phyloP scores from a whole-genome alignment of 1,140 invertebrate genomes.

The Archivesica marissinica region DNA sequence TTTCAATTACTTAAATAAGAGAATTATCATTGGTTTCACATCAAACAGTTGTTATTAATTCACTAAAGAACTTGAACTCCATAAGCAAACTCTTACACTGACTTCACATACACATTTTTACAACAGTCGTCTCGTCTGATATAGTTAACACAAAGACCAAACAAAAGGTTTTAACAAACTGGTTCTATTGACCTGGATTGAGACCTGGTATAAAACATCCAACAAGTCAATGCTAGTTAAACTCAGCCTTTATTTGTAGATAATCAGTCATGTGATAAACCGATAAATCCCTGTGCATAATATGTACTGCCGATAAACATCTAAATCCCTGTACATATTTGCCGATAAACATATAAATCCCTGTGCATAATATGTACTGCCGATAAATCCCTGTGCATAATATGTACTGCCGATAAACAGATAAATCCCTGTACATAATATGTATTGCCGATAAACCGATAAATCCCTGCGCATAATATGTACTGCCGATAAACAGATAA shows the following conservation, averaged over 20 bases:
- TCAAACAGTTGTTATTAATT: too few relatives aligned
- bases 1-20: too few relatives aligned
- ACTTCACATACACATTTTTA: too few relatives aligned
- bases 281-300: background rate
- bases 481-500: too few relatives aligned
- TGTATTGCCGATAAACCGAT: background rate
- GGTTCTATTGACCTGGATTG: slow-evolving; percentile 2
- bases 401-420: background rate
- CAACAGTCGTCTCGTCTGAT: too few relatives aligned
- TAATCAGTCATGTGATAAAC: background rate
- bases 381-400: too few relatives aligned
- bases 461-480: background rate
- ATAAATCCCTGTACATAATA: background rate
- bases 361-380: too few relatives aligned
- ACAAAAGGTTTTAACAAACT: background rate
- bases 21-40: too few relatives aligned
- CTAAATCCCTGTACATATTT: background rate
- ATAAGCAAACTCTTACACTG: too few relatives aligned
- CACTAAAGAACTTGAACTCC: too few relatives aligned
- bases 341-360: too few relatives aligned
- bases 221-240: background rate
- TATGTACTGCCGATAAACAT: background rate
- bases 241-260: background rate
- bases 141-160: background rate
- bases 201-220: slow-evolving; percentile 18